phyloP scores from a whole-genome alignment of 1,140 invertebrate genomes.

The Drosophila tristis region DNA sequence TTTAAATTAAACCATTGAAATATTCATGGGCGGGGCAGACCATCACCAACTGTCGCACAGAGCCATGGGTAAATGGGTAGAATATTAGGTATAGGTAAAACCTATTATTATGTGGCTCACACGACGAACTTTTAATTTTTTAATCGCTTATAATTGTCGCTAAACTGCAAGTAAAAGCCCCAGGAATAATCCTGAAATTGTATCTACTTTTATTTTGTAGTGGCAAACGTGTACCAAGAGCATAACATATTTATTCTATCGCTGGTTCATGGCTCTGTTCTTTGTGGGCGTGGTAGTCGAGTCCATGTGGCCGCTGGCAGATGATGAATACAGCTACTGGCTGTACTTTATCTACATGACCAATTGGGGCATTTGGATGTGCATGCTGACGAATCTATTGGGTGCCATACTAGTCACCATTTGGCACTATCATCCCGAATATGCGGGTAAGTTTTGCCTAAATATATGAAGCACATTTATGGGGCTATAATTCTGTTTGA shows the following conservation, averaged over 20 bases:
- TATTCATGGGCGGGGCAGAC: conserved; percentile 60
- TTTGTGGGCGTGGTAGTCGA: conserved; percentile 85
- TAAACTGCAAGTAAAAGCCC: too few relatives aligned
- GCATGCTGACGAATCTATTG: conserved; percentile 83
- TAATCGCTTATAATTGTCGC: not conserved
- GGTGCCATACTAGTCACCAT: conserved; percentile 74
- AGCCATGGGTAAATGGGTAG: conserved; percentile 12
- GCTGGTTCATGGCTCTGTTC: conserved; percentile 85
- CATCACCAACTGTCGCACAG: conserved; percentile 35
- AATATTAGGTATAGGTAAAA: not conserved
- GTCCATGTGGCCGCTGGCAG: conserved; percentile 81
- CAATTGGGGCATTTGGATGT: conserved; percentile 89
- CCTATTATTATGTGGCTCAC: too few relatives aligned
- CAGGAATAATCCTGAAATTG: not conserved
- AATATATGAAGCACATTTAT: too few relatives aligned
- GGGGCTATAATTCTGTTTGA: not conserved
- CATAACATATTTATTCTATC: conserved; percentile 86
- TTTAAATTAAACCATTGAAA: conserved; percentile 69
- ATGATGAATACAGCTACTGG: conserved; percentile 79
- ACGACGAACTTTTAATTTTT: not conserved
- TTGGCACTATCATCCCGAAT: conserved; percentile 81
- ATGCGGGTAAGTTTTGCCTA: conserved; percentile 63
- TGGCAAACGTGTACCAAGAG: conserved; percentile 85
- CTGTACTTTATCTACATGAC: conserved; percentile 89
- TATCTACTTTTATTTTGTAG: conserved; percentile 31